Evolutionary conservation across 1,140 invertebrate genomes (phyloP), one percentile per base, ranked within the genome.

Genomic region (Polypedilum pembai): DNA sequence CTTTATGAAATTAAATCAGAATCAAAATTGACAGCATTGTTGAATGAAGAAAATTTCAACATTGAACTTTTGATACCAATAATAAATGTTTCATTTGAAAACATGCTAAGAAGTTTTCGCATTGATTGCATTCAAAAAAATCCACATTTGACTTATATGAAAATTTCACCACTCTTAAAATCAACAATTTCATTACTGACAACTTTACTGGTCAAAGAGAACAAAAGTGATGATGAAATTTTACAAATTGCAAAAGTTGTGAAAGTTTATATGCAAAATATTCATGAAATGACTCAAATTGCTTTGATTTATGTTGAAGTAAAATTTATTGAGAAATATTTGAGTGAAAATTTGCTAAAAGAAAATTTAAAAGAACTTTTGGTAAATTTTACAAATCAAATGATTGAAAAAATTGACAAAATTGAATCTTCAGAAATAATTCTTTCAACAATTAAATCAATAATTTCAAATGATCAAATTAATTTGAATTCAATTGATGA

Each of bases 141-240:
- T 65, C 80, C 81, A 17, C 81, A 82, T 75, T 80, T 82, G 73
- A 80, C 81, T 77, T 82, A 82, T 76, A 80, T 82, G 79, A 80
- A 81, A 73, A 74, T 77, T 76, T 77, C 79, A 75, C 80, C 80
- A 63, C 75, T 82, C 76, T 78, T 79, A 45, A 80, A 79, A 65
- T 78, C 79, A 41, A 76, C 80, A 72, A 76, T 77, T 69, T 74
- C 76, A 12, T 45, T 78, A 74, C 78, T 82, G n/a, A 77, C 78
- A 77, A 75, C 76, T 41, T 77, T 76, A 65, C 74, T 82, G 41
- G 76, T 56, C 41, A 73, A 18, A 8, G 40, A 33, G 21, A 63
- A n/a, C 33, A 15, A 79, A 33, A 33, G 24, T 1, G 24, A 33
- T 33, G 76, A 63, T 7, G 74, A 20, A 15, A 74, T 20, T 63